phyloP scores from a whole-genome alignment of 2,113 vertebrate genomes.

The Eira barbara region DNA sequence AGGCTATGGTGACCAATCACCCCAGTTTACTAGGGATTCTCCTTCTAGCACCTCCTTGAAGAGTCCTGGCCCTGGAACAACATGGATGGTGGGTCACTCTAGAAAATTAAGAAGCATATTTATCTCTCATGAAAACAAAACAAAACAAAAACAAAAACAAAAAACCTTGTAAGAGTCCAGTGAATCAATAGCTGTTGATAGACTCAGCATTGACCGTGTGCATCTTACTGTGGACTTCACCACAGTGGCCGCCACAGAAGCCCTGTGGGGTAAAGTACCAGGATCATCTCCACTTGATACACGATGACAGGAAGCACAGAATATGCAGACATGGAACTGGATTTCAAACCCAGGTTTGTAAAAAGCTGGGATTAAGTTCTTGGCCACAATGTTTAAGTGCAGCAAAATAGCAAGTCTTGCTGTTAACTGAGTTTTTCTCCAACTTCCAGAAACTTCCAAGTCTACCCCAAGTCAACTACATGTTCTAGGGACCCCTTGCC shows the following conservation, averaged over 20 bases:
- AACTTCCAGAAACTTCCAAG: slow-evolving; percentile 54
- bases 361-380: background rate
- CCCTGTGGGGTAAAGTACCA: too few species aligned
- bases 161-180: background rate
- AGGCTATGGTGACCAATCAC: background rate
- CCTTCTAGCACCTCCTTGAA: background rate
- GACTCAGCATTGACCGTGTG: background rate
- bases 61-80: background rate
- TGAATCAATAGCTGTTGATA: background rate
- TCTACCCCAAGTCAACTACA: slow-evolving; percentile 39
- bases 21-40: too few species aligned
- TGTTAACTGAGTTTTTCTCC: background rate
- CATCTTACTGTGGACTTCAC: background rate
- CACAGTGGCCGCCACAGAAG: background rate
- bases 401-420: background rate
- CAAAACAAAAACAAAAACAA: background rate
- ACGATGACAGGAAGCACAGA: background rate
- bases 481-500: background rate
- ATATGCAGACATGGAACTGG: background rate
- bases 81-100: background rate
- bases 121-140: background rate
- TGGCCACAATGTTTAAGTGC: background rate
- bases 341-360: background rate
- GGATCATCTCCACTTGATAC: background rate
- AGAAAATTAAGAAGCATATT: background rate